Evolutionary conservation across 2,888 invertebrate species (phyloP).

Genomic region (Caradrina clavipalpis): DNA sequence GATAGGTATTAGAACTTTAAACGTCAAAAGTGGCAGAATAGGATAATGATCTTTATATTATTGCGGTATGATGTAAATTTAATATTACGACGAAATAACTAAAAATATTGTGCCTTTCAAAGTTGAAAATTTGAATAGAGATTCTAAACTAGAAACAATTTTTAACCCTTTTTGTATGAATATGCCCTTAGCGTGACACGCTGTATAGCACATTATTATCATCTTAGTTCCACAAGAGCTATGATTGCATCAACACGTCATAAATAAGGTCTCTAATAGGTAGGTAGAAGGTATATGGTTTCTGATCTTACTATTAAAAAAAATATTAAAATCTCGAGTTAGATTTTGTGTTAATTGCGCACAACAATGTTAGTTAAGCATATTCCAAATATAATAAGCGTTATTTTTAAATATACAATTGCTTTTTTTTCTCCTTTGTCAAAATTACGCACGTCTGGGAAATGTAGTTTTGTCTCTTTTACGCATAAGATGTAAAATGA

Average conservation of each 20-base stretch:
- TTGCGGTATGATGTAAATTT: too few species aligned
- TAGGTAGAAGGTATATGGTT: too few species aligned
- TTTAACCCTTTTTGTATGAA: too few species aligned
- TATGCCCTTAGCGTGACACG: too few species aligned
- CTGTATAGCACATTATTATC: neutral
- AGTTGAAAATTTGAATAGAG: too few species aligned
- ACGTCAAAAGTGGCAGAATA: too few species aligned
- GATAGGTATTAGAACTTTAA: too few species aligned
- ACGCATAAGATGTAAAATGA: too few species aligned
- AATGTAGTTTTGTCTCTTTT: neutral
- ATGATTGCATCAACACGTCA: neutral
- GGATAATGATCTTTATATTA: too few species aligned
- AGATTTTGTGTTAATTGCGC: constrained; percentile 51
- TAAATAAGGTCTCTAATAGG: neutral
- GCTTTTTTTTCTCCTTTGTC: constrained; percentile 39
- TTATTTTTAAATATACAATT: constrained; percentile 30
- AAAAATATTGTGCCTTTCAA: too few species aligned
- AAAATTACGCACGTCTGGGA: constrained; percentile 42
- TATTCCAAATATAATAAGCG: constrained; percentile 49
- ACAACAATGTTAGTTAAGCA: constrained; percentile 64
- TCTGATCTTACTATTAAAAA: neutral
- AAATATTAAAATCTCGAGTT: constrained; percentile 1
- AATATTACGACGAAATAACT: too few species aligned
- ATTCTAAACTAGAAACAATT: too few species aligned
- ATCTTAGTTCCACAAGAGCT: constrained; percentile 2